These are phyloP conservation scores for Sarcophaga subvicina DNA, from an alignment of 2,888 invertebrate genomes.

Conservation along the genomic window DNA sequence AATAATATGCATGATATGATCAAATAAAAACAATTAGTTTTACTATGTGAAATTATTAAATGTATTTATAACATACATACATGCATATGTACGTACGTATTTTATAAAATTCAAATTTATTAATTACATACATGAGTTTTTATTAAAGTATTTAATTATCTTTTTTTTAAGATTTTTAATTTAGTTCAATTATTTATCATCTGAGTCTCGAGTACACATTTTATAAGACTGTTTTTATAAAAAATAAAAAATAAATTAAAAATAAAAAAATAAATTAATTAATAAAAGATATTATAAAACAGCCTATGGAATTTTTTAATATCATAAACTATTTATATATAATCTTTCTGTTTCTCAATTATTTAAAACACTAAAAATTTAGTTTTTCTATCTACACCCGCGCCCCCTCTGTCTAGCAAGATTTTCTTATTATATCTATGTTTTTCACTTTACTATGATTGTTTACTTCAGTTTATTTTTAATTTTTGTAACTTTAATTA, in stretches of 20 bases:
- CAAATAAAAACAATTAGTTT: neutral
- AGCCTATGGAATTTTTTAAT: slow-evolving; percentile 31
- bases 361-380: slow-evolving; percentile 30
- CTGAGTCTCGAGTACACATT: slow-evolving; percentile 61
- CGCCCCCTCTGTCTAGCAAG: neutral
- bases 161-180: slow-evolving; percentile 37
- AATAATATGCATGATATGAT: slow-evolving; percentile 9
- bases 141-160: slow-evolving; percentile 21
- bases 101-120: neutral
- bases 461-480: neutral
- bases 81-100: neutral
- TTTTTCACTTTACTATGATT: neutral
- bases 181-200: slow-evolving; percentile 58
- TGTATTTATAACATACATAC: neutral
- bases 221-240: slow-evolving; percentile 67
- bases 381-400: slow-evolving; percentile 17
- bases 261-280: slow-evolving; percentile 49
- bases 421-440: slow-evolving; percentile 22
- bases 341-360: neutral
- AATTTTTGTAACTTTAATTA: slow-evolving; percentile 16
- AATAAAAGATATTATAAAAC: slow-evolving; percentile 39
- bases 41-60: slow-evolving; percentile 5
- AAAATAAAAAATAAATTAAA: neutral
- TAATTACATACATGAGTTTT: neutral
- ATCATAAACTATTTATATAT: neutral